phyloP scores from a whole-genome alignment of 2,888 invertebrate genomes.

The Steinernema carpocapsae region DNA sequence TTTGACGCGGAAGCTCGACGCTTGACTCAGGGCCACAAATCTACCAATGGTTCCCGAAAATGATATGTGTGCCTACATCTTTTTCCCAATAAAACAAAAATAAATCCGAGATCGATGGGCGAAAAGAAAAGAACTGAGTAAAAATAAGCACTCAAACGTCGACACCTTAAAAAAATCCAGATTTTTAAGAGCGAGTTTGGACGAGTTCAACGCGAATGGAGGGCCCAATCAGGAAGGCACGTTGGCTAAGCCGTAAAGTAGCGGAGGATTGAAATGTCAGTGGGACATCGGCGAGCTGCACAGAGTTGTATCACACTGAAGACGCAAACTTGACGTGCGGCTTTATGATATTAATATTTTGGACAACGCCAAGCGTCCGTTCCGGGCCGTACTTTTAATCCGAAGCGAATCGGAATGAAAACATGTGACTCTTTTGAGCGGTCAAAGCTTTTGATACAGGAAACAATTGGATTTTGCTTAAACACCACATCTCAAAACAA shows the following conservation, averaged over 20 bases:
- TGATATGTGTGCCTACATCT: too few species aligned
- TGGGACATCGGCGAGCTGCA: background rate
- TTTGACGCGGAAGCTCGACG: too few species aligned
- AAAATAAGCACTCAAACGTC: too few species aligned
- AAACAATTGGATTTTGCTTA: constrained; percentile 9
- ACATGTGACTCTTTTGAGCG: constrained; percentile 9
- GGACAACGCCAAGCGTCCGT: constrained; percentile 4
- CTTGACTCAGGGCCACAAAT: too few species aligned
- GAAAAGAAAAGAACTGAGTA: too few species aligned
- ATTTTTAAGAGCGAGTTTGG: too few species aligned
- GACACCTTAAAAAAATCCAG: too few species aligned
- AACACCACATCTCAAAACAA: background rate
- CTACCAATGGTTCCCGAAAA: too few species aligned
- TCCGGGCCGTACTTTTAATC: background rate
- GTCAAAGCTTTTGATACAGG: background rate
- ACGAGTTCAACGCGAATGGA: too few species aligned
- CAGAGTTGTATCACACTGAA: background rate
- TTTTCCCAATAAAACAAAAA: too few species aligned
- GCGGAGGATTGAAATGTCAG: background rate
- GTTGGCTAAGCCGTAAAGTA: background rate
- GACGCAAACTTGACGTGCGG: constrained; percentile 10
- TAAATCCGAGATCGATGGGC: too few species aligned
- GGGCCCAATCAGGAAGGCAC: background rate
- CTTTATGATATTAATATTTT: constrained; percentile 17
- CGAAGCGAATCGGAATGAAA: background rate